Base-by-base conservation (phyloP, 2,113 vertebrate genomes). In the Aviceda subcristata region DNA sequence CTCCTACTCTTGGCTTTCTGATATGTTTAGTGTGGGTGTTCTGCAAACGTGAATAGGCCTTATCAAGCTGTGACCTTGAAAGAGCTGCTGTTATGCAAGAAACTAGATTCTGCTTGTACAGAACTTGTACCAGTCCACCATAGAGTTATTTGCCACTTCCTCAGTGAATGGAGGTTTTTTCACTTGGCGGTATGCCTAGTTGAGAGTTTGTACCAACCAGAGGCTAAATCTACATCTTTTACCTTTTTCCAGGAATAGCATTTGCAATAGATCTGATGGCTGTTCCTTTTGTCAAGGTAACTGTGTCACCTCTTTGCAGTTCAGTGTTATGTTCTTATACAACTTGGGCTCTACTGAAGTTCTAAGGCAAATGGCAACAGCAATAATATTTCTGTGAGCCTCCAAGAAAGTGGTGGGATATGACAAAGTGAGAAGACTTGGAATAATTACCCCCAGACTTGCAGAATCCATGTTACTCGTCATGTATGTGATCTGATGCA, bases 31-130 rank as follows among this genome's bases (percentile, higher is more conserved):
- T 82, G 88, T 94, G 91, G 91, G 83, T 62, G 82, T 92, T 89
- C 66, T 82, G 88, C 68, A 92, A 72, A 92, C 1, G 4, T 62
- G 76, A 75, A 81, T n/a, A 82, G 83, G 64, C 76, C 38, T 95
- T 92, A 79, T 13, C 56, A 75, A 94, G 56, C 73, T 87, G 66
- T 76, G 88, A 94, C 88, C 92, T 97, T 91, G 92, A 92, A 87
- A 81, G 84, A 36, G 77, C 76, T 94, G 73, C 73, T 87, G 29
- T 66, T 95, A 38, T 45, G 26, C 64, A 89, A 78, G 69, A 86
- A 82, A 82, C 51, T 27, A 76, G 62, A 63, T 43, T 80, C 77
- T 4, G 9, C 43, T 38, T 53, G 32, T 51, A 55, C 63, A 67
- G 8, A 63, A 32, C 46, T 67, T 39, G 77, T 32, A n/a, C 27